These are phyloP conservation scores for Lagopus muta DNA, from an alignment of 2,113 vertebrate genomes.

Conservation along the genomic window DNA sequence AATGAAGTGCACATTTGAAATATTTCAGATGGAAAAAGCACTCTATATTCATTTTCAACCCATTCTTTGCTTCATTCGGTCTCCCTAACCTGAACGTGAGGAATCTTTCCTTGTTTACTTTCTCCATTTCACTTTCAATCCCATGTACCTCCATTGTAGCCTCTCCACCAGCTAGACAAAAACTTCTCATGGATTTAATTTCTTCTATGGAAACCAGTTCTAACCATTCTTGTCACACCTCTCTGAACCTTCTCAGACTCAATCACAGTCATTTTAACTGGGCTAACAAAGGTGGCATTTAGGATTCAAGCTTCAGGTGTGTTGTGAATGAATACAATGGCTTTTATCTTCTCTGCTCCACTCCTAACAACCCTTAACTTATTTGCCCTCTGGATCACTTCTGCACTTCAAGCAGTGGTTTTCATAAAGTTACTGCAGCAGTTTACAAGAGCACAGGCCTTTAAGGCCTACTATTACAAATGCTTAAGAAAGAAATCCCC, in stretches of 20 bases:
- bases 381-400: neutral
- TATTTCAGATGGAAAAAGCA: neutral
- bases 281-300: neutral
- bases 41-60: neutral
- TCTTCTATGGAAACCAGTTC: neutral
- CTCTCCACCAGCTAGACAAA: neutral
- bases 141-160: neutral
- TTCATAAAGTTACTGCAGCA: neutral
- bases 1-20: neutral
- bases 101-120: neutral
- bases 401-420: neutral
- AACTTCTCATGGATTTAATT: neutral
- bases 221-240: conserved; percentile 10
- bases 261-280: neutral
- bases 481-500: neutral
- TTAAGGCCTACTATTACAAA: neutral
- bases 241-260: neutral
- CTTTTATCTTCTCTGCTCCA: neutral
- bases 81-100: neutral
- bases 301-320: neutral
- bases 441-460: neutral
- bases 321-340: neutral
- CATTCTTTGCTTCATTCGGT: neutral
- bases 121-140: conserved; percentile 6
- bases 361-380: neutral